Percentiles rank a stretch among this genome's conserved stretches.
Evolutionary conservation across 2,797 vertebrate genomes (phyloP).

Genomic region (Spinibarbus caldwelli): DNA sequence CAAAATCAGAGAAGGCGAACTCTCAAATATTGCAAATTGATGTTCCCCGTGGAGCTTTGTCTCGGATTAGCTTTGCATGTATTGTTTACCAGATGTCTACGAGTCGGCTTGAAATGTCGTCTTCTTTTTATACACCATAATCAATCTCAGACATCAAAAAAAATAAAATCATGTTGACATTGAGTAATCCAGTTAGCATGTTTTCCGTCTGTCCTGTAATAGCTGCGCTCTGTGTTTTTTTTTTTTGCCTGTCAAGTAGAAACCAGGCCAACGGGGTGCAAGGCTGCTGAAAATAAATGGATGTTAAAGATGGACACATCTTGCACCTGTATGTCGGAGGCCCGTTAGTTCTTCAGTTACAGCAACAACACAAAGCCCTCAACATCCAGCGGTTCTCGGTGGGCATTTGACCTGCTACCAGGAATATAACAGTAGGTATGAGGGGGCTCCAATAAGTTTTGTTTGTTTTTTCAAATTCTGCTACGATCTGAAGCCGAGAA

Average conservation of each 20-base stretch:
- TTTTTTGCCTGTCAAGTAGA: background rate
- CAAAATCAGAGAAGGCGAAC: slow-evolving; percentile 4
- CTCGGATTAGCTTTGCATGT: slow-evolving; percentile 30
- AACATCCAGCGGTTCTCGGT: background rate
- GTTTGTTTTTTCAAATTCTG: slow-evolving; percentile 59
- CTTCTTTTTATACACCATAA: slow-evolving; percentile 35
- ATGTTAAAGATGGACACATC: slow-evolving; percentile 9
- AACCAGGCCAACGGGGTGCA: background rate
- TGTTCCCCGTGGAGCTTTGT: slow-evolving; percentile 28
- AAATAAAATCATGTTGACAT: slow-evolving; percentile 47
- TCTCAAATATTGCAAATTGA: slow-evolving; percentile 14
- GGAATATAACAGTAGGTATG: slow-evolving; percentile 7
- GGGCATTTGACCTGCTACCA: slow-evolving; percentile 39
- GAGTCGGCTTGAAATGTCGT: slow-evolving; percentile 46
- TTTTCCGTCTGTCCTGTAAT: slow-evolving; percentile 11
- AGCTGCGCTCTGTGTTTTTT: background rate
- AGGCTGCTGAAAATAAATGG: slow-evolving; percentile 22
- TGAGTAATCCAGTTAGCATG: slow-evolving; percentile 30
- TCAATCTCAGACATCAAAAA: slow-evolving; percentile 57
- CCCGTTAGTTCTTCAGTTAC: slow-evolving; percentile 33
- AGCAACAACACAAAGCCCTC: slow-evolving; percentile 27
- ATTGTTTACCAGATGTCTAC: slow-evolving; percentile 30
- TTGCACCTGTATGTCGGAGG: slow-evolving; percentile 18
- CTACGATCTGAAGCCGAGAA: slow-evolving; percentile 42
- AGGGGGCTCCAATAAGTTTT: slow-evolving; percentile 28